Evolutionary conservation across 2,113 vertebrate genomes (phyloP).

Genomic region (Sisor rabdophorus): DNA sequence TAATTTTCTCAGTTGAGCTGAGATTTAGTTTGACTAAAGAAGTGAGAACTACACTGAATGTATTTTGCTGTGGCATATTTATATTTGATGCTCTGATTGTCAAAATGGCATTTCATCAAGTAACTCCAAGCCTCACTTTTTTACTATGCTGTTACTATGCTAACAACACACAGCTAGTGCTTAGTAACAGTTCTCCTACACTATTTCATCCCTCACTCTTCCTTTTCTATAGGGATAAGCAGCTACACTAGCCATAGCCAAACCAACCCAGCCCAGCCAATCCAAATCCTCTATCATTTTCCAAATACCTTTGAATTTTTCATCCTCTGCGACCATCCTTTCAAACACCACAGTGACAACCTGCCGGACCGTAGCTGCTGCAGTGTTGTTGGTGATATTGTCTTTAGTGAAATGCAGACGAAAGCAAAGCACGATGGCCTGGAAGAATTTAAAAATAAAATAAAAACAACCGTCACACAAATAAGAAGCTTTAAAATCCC

Average conservation of each 20-base stretch:
- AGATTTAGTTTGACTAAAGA: neutral
- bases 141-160: neutral
- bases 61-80: neutral
- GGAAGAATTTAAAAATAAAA: conserved; percentile 1
- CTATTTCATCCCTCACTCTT: neutral
- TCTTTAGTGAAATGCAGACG: conserved; percentile 98
- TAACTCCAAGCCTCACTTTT: neutral
- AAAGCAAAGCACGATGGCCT: conserved; percentile 98
- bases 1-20: neutral
- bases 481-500: neutral
- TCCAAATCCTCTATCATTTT: neutral
- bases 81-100: neutral
- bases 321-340: conserved; percentile 97
- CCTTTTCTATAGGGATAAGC: neutral
- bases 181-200: neutral
- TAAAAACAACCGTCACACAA: neutral
- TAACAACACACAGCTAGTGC: neutral
- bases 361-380: conserved; percentile 92
- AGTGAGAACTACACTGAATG: neutral
- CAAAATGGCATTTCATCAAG: neutral
- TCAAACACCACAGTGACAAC: conserved; percentile 98
- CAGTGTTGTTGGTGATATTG: conserved; percentile 98
- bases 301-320: conserved; percentile 80
- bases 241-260: neutral
- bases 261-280: neutral